Evolutionary conservation across 1,140 invertebrate species (phyloP).

Genomic region (Bombus pyrosoma): DNA sequence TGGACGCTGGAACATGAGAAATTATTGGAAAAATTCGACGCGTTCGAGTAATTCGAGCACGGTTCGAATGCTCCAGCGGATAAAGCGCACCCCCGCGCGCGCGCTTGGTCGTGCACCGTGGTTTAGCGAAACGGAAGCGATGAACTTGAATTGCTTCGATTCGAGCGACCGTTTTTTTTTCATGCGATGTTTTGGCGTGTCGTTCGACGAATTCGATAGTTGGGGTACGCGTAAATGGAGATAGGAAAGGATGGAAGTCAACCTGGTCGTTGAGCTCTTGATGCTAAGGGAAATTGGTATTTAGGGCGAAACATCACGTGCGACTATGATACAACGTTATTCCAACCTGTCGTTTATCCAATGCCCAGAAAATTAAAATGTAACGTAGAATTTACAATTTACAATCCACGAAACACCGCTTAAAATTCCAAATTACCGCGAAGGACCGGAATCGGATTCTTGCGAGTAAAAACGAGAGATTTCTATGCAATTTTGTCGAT

Average conservation of each 20-base stretch:
- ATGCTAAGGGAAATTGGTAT: background rate
- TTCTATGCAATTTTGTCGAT: conserved; percentile 3
- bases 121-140: conserved; percentile 16
- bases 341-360: background rate
- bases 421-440: background rate
- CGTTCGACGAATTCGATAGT: background rate
- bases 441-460: background rate
- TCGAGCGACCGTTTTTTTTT: background rate
- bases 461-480: background rate
- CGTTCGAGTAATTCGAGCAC: conserved; percentile 17
- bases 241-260: background rate
- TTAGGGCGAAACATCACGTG: no score
- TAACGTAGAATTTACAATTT: background rate
- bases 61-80: conserved; percentile 2
- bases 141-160: conserved; percentile 34
- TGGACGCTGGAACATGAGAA: conserved; percentile 28
- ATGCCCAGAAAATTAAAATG: background rate
- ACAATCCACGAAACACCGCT: accelerated
- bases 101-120: background rate
- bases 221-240: background rate
- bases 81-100: background rate
- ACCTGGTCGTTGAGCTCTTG: background rate
- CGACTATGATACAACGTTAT: background rate
- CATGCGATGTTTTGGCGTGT: background rate
- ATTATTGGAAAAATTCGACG: conserved; percentile 44